Conservation (phyloP, 2,113 vertebrate species). For the Macrotus californicus region DNA sequence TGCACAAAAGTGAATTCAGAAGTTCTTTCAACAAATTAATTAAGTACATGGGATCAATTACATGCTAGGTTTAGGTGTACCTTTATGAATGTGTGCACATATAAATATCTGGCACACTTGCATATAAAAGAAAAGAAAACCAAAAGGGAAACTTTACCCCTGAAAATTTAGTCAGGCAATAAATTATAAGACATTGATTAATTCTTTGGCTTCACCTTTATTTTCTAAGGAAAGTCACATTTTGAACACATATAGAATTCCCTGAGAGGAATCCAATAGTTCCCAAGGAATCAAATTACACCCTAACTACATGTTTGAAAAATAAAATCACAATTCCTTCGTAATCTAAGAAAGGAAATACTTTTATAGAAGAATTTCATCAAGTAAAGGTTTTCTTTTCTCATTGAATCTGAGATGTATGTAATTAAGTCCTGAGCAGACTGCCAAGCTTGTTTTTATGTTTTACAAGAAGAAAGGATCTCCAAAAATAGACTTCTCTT, state of each 20-base stretch:
- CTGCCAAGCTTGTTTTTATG: neutral
- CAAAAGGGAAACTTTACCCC: neutral
- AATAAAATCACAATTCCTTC: constrained; percentile 20
- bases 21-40: neutral
- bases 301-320: neutral
- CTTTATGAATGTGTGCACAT: neutral
- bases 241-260: neutral
- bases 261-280: neutral
- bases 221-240: neutral
- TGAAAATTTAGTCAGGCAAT: neutral
- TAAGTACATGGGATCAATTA: neutral
- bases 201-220: neutral
- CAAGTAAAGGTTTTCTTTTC: constrained; percentile 15
- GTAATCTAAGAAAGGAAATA: constrained; percentile 12
- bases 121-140: neutral
- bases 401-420: constrained; percentile 5
- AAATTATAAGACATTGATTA: neutral
- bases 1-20: neutral
- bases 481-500: neutral
- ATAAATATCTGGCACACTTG: neutral
- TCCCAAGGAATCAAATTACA: constrained; percentile 12
- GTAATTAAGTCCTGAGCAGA: constrained; percentile 18
- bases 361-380: neutral
- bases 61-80: neutral
- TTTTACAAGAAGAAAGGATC: neutral